These are phyloP conservation scores for Heterotis niloticus DNA, from an alignment of 2,113 vertebrate genomes.

Conservation along the genomic window DNA sequence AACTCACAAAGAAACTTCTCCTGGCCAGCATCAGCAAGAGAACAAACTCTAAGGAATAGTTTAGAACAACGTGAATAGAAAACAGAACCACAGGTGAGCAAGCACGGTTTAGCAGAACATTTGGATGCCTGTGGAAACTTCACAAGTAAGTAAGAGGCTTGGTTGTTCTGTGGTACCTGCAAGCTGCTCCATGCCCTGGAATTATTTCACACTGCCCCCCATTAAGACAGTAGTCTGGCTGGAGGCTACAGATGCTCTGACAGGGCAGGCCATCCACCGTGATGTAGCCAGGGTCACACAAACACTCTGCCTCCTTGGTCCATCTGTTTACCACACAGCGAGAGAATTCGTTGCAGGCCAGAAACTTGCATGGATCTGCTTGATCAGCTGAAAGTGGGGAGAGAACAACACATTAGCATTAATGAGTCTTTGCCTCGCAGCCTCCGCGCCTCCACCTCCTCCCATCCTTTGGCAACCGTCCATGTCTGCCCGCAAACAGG, in stretches of 20 bases:
- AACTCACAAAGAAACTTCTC: background rate
- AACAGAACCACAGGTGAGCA: background rate
- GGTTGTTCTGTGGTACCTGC: slow-evolving; percentile 69
- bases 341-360: slow-evolving; percentile 75
- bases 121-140: background rate
- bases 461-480: background rate
- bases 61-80: background rate
- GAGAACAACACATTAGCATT: slow-evolving; percentile 34
- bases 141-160: background rate
- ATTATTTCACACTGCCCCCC: slow-evolving; percentile 66
- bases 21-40: background rate
- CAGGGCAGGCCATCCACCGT: slow-evolving; percentile 65
- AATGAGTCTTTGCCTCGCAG: slow-evolving; percentile 1
- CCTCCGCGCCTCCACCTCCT: background rate
- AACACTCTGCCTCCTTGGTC: slow-evolving; percentile 71
- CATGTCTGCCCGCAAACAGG: background rate
- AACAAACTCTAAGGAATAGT: background rate
- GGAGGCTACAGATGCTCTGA: slow-evolving; percentile 63
- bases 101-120: background rate
- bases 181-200: slow-evolving; percentile 66
- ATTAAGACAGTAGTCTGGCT: slow-evolving; percentile 61
- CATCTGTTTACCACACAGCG: slow-evolving; percentile 63
- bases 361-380: slow-evolving; percentile 81
- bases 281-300: slow-evolving; percentile 65
- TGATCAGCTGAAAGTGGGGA: slow-evolving; percentile 69